Conservation (phyloP, 2,797 vertebrate species). For the Galaxias olidus region DNA sequence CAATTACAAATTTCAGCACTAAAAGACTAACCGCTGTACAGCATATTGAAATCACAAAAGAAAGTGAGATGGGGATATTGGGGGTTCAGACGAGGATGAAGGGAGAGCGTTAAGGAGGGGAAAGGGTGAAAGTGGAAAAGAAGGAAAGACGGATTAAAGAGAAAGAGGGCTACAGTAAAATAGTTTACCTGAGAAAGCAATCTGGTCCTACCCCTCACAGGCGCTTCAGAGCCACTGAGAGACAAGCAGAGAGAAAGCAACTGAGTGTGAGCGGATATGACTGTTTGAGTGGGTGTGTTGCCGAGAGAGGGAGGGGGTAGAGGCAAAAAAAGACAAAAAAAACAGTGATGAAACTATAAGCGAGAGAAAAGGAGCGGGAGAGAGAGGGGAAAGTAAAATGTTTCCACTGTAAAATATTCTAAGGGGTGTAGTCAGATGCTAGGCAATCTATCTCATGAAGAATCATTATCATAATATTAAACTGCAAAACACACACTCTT, state of each 20-base stretch:
- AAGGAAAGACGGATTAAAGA: background rate
- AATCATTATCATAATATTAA: too few species aligned
- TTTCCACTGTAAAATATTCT: constrained; percentile 52
- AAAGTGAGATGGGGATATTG: too few species aligned
- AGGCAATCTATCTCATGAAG: too few species aligned
- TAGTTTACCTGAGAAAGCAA: constrained; percentile 73
- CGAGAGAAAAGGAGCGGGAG: constrained; percentile 4
- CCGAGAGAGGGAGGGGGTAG: constrained; percentile 50
- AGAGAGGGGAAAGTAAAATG: constrained; percentile 42
- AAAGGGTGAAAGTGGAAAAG: constrained; percentile 19
- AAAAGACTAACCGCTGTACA: too few species aligned
- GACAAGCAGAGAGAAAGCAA: constrained; percentile 64
- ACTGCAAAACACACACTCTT: too few species aligned
- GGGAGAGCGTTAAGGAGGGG: constrained; percentile 32
- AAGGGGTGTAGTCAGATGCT: constrained; percentile 11
- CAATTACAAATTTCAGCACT: constrained; percentile 18
- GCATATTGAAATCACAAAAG: too few species aligned
- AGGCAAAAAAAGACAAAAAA: constrained; percentile 39
- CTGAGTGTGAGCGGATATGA: constrained; percentile 74
- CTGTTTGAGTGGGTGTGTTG: constrained; percentile 75
- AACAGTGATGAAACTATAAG: constrained; percentile 29
- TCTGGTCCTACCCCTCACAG: constrained; percentile 73
- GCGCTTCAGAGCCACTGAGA: constrained; percentile 76
- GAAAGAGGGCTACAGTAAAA: constrained; percentile 10
- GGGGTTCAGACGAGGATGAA: constrained; percentile 26